Conservation (phyloP, 2,888 invertebrate genomes). For the Resseliella maxima region DNA sequence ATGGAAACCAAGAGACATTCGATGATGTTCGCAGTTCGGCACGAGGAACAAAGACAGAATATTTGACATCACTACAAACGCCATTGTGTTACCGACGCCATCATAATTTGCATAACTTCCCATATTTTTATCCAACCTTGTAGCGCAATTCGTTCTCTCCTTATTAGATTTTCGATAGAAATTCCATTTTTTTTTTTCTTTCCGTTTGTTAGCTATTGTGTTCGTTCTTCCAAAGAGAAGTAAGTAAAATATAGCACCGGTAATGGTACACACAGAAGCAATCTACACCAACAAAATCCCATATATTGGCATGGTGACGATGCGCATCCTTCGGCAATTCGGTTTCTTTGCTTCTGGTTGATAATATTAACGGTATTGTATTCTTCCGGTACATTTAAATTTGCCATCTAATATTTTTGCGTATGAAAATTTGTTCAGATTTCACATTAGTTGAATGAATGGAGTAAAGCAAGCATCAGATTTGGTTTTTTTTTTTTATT, state of each 20-base stretch:
- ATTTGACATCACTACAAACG: conserved; percentile 28
- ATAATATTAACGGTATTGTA: neutral
- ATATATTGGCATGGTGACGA: neutral
- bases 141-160: conserved; percentile 19
- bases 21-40: too few species aligned
- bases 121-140: conserved; percentile 42
- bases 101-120: conserved; percentile 57
- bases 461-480: too few species aligned
- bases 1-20: neutral
- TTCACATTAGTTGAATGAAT: too few species aligned
- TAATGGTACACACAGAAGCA: neutral
- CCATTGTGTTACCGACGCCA: conserved; percentile 55
- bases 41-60: conserved; percentile 34
- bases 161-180: conserved; percentile 12
- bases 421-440: neutral
- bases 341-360: conserved; percentile 26
- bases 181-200: neutral
- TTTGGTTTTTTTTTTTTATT: too few species aligned
- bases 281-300: neutral
- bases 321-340: conserved; percentile 20
- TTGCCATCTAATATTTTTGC: neutral
- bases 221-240: neutral
- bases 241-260: neutral
- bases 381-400: neutral
- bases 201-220: neutral